phyloP scores from a whole-genome alignment of 2,888 invertebrate species.

The Epinotia demarniana region DNA sequence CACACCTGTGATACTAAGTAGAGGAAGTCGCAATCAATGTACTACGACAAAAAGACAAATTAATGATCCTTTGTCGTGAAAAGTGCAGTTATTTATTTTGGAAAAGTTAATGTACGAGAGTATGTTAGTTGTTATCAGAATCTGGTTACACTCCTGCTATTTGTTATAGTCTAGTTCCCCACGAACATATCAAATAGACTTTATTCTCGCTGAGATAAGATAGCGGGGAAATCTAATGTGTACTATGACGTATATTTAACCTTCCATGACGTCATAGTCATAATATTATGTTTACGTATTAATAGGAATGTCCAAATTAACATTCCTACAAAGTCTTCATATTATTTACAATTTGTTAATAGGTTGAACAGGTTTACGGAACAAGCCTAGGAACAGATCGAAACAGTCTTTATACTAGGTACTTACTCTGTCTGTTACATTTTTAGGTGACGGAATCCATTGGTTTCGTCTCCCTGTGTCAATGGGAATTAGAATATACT shows the following conservation, averaged over 20 bases:
- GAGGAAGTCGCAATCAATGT: too few relatives aligned
- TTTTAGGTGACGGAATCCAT: too few relatives aligned
- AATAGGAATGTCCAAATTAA: not conserved
- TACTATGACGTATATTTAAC: constrained; percentile 17
- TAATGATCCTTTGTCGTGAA: not conserved
- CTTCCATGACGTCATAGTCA: constrained; percentile 10
- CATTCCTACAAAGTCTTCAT: not conserved
- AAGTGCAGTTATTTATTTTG: not conserved
- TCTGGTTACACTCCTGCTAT: not conserved
- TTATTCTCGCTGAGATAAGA: constrained; percentile 29
- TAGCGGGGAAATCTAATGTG: constrained; percentile 20
- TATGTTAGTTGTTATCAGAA: not conserved
- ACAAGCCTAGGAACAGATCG: not conserved
- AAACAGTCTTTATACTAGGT: too few relatives aligned
- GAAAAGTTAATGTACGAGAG: too few relatives aligned
- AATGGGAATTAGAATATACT: constrained; percentile 53
- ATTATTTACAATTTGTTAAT: not conserved
- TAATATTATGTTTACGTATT: not conserved
- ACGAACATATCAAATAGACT: constrained; percentile 10
- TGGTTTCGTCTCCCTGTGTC: too few relatives aligned
- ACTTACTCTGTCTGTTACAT: too few relatives aligned
- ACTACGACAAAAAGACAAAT: too few relatives aligned
- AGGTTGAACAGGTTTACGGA: constrained; percentile 4
- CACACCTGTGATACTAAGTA: too few relatives aligned
- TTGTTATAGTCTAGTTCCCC: constrained; percentile 17